These are phyloP conservation scores for Arenaria interpres DNA, from an alignment of 2,113 vertebrate species.

Conservation along the genomic window DNA sequence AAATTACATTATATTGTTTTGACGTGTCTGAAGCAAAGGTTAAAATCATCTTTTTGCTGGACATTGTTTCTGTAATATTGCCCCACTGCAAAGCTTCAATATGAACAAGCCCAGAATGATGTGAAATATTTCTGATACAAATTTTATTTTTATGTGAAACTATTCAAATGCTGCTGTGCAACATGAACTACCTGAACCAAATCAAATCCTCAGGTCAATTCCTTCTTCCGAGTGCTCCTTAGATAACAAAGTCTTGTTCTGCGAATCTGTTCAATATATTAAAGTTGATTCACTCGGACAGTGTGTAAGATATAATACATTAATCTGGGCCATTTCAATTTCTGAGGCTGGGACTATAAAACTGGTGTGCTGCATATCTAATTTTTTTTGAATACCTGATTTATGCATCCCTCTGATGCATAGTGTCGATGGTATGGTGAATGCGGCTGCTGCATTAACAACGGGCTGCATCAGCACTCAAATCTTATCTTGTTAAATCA, in stretches of 20 bases:
- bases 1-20: conserved; percentile 77
- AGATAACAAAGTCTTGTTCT: conserved; percentile 92
- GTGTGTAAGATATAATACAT: conserved; percentile 92
- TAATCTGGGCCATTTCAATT: conserved; percentile 93
- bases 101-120: conserved; percentile 70
- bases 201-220: conserved; percentile 92
- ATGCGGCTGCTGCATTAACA: conserved; percentile 90
- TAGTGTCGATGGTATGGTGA: conserved; percentile 83
- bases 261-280: conserved; percentile 92
- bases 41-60: conserved; percentile 74
- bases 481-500: conserved; percentile 99
- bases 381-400: conserved; percentile 95
- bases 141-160: conserved; percentile 91
- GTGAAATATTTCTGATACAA: conserved; percentile 86
- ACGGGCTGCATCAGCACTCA: conserved; percentile 93
- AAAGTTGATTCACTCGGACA: conserved; percentile 91
- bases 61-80: conserved; percentile 75
- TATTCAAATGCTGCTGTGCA: conserved; percentile 85
- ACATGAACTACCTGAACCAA: conserved; percentile 89
- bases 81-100: conserved; percentile 66
- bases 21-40: conserved; percentile 76
- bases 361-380: conserved; percentile 93
- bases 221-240: conserved; percentile 87
- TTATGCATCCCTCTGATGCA: conserved; percentile 87
- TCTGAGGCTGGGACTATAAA: conserved; percentile 90